These are phyloP conservation scores for Perognathus longimembris DNA, from an alignment of 2,113 vertebrate genomes.

Conservation along the genomic window DNA sequence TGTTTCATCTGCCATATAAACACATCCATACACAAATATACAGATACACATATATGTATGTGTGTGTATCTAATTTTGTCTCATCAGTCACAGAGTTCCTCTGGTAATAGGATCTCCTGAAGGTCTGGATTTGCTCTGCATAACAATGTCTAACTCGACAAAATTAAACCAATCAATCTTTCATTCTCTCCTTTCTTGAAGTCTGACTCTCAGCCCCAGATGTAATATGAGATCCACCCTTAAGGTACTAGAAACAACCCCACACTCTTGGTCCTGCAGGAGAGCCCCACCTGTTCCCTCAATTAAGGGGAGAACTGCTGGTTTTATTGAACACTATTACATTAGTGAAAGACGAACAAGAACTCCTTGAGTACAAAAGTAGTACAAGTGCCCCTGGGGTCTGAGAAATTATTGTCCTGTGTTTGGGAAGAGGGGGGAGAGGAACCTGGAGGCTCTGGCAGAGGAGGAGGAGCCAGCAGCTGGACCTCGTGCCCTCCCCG, in stretches of 20 bases:
- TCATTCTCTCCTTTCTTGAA: slow-evolving; percentile 13
- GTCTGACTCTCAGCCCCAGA: neutral
- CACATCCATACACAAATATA: neutral
- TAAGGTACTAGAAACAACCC: neutral
- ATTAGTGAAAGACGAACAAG: neutral
- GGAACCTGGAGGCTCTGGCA: neutral
- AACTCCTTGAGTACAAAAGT: neutral
- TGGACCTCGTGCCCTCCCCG: too few relatives aligned
- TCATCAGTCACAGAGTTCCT: neutral
- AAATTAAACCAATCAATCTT: slow-evolving; percentile 30
- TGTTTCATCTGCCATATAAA: neutral
- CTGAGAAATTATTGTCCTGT: neutral
- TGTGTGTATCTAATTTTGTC: slow-evolving; percentile 6
- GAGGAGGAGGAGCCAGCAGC: neutral
- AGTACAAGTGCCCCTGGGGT: neutral
- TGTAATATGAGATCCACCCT: neutral
- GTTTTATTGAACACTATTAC: neutral
- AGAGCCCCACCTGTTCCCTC: neutral
- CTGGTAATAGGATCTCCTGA: neutral
- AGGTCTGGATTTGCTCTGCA: slow-evolving; percentile 5
- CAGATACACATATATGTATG: too few relatives aligned
- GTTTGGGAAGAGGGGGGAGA: neutral
- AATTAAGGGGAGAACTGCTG: neutral
- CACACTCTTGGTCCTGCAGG: neutral
- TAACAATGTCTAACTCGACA: neutral